Evolutionary conservation across 1,140 invertebrate genomes (phyloP).

Genomic region (Dreissena polymorpha): DNA sequence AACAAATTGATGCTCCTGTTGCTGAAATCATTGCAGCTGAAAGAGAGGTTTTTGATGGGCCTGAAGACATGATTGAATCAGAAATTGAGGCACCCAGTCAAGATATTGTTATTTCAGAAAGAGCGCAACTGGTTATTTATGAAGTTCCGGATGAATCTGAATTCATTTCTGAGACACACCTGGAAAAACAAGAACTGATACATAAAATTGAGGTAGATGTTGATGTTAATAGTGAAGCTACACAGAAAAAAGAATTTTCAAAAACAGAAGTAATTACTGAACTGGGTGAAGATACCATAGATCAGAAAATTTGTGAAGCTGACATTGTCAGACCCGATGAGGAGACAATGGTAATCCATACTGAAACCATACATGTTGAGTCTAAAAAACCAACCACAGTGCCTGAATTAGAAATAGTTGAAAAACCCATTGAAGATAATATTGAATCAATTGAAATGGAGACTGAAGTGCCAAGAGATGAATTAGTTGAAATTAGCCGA

Average conservation of each 20-base stretch:
- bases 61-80: conserved; percentile 25
- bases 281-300: conserved; percentile 60
- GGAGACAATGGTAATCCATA: conserved; percentile 41
- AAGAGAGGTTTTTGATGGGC: conserved; percentile 56
- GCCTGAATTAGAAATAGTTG: conserved; percentile 2
- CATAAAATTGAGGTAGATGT: conserved; percentile 25
- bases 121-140: conserved; percentile 29
- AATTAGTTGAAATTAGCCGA: too few relatives aligned
- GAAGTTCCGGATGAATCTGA: conserved; percentile 47
- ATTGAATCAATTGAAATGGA: too few relatives aligned
- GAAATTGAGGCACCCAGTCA: conserved; percentile 18
- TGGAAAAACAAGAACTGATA: conserved; percentile 47
- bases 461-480: too few relatives aligned
- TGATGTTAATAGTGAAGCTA: conserved; percentile 25
- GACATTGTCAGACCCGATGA: conserved; percentile 81
- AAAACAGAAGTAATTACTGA: conserved; percentile 32
- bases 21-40: conserved; percentile 49
- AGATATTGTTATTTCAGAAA: conserved; percentile 16
- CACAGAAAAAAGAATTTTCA: too few relatives aligned
- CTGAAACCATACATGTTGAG: conserved; percentile 11
- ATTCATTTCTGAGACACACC: conserved; percentile 27
- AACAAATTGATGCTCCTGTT: conserved; percentile 48
- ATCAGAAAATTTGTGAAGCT: conserved; percentile 89
- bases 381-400: not conserved
- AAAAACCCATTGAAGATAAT: too few relatives aligned